A percentile compares a stretch with the other conserved stretches of the same genome.
These are phyloP conservation scores for Aplodontia rufa DNA, from an alignment of 2,113 vertebrate genomes.

Conservation along the genomic window DNA sequence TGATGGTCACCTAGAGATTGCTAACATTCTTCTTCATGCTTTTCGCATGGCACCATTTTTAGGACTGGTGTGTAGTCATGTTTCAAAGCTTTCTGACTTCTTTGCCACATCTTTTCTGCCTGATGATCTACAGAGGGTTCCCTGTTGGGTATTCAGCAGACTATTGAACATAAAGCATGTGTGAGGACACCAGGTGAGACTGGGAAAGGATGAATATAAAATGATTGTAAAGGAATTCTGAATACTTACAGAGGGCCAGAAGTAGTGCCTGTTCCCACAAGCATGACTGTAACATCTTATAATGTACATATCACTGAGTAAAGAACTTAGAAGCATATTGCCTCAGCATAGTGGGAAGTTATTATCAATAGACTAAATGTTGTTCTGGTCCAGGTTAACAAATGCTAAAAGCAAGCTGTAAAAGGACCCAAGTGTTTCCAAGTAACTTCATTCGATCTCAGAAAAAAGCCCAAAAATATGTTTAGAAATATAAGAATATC, in stretches of 20 bases:
- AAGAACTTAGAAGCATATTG: not conserved
- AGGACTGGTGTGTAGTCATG: not conserved
- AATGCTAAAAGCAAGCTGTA: not conserved
- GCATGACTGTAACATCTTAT: not conserved
- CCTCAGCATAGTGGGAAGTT: not conserved
- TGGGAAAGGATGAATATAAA: not conserved
- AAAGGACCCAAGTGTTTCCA: no score
- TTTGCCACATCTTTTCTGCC: not conserved
- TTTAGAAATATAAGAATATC: not conserved
- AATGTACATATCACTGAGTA: not conserved
- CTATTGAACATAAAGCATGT: not conserved
- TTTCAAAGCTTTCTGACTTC: not conserved
- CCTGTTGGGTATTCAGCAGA: not conserved
- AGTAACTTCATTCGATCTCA: not conserved
- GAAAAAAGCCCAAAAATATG: not conserved
- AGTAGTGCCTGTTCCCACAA: not conserved
- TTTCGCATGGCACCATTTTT: not conserved
- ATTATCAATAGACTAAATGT: not conserved
- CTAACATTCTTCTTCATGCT: not conserved
- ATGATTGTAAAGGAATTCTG: not conserved
- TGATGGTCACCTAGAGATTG: not conserved
- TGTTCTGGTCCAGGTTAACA: not conserved
- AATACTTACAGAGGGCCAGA: not conserved
- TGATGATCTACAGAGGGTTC: not conserved
- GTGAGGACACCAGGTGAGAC: not conserved